phyloP scores from a whole-genome alignment of 2,113 vertebrate genomes.

The Percina caprodes region DNA sequence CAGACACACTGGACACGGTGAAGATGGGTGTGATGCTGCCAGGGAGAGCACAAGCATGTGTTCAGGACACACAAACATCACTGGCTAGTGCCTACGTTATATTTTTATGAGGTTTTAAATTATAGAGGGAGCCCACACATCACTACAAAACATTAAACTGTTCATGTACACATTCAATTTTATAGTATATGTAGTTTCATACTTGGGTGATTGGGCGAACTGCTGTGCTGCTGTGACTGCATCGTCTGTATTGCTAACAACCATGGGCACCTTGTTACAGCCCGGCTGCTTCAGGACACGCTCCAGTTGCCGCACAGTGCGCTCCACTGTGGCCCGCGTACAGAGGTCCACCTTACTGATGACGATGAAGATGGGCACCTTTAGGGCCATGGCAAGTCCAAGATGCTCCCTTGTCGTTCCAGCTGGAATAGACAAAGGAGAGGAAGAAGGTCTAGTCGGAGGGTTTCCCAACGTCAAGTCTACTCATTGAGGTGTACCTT shows the following conservation, averaged over 20 bases:
- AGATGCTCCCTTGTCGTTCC: constrained; percentile 97
- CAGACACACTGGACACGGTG: constrained; percentile 95
- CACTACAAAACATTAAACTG: background rate
- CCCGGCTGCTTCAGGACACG: constrained; percentile 96
- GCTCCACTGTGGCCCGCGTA: constrained; percentile 91
- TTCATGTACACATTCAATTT: background rate
- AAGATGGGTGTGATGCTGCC: constrained; percentile 96
- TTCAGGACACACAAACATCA: background rate
- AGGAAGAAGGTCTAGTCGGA: background rate
- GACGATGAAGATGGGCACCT: constrained; percentile 98
- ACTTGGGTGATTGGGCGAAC: constrained; percentile 97
- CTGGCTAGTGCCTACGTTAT: background rate
- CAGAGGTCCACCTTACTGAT: constrained; percentile 98
- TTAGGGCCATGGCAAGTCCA: constrained; percentile 95
- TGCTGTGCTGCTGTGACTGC: constrained; percentile 97
- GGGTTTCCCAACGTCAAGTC: background rate
- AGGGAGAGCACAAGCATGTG: background rate
- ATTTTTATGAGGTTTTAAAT: background rate
- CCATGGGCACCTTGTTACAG: constrained; percentile 96
- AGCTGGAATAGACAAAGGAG: constrained; percentile 77
- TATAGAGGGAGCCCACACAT: background rate
- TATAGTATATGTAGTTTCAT: constrained; percentile 7
- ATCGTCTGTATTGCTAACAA: constrained; percentile 90
- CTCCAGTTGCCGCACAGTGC: constrained; percentile 96
- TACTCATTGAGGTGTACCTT: background rate